Conservation (phyloP, 2,113 vertebrate genomes). For the Boulengeromyrus knoepffleri region DNA sequence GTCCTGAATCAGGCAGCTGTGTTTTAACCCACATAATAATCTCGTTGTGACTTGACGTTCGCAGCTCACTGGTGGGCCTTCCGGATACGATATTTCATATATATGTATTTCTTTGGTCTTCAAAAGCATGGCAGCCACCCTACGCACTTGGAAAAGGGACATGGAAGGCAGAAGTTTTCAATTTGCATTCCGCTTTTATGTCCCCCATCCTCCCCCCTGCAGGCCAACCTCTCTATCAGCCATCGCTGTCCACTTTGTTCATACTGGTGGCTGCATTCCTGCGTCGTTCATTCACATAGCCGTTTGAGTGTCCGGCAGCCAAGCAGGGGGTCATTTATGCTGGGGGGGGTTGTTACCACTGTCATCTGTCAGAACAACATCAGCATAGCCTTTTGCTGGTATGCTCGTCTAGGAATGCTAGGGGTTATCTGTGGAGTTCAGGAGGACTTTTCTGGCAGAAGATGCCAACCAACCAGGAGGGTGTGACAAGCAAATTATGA, state of each 20-base stretch:
- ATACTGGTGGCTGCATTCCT: slow-evolving; percentile 19
- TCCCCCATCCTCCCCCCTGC: background rate
- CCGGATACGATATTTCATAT: background rate
- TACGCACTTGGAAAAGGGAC: background rate
- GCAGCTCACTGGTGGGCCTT: background rate
- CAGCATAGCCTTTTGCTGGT: background rate
- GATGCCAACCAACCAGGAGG: background rate
- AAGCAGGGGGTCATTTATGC: background rate
- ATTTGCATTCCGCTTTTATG: slow-evolving; percentile 9
- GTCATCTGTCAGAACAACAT: slow-evolving; percentile 5
- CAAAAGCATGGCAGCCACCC: background rate
- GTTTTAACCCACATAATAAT: background rate
- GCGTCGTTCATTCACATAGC: slow-evolving; percentile 18
- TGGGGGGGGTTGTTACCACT: slow-evolving; percentile 1
- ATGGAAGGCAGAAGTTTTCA: slow-evolving; percentile 15
- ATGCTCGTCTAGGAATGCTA: slow-evolving; percentile 1
- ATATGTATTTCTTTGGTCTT: background rate
- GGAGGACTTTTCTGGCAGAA: background rate
- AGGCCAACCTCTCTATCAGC: background rate
- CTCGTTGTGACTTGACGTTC: background rate
- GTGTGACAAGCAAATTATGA: background rate
- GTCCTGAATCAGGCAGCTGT: background rate
- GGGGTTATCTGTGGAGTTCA: slow-evolving; percentile 4
- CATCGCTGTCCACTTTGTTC: background rate
- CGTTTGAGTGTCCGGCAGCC: background rate